These are phyloP conservation scores for Talpa occidentalis DNA, from an alignment of 2,113 vertebrate genomes.

Conservation along the genomic window DNA sequence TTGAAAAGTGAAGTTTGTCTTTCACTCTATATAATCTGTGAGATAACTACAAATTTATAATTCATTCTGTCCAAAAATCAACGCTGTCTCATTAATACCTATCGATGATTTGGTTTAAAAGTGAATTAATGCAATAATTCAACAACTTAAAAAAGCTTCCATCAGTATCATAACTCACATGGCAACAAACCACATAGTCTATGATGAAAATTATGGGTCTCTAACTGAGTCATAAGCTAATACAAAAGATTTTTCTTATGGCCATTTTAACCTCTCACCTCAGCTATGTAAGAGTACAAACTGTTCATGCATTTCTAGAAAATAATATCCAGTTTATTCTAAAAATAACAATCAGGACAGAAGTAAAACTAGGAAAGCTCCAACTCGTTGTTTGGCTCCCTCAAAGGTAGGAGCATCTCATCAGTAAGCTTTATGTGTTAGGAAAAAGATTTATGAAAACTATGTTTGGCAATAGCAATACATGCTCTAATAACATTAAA, in stretches of 20 bases:
- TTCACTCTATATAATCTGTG: background rate
- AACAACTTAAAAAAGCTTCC: background rate
- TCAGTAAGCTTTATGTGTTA: background rate
- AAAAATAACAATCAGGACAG: conserved; percentile 53
- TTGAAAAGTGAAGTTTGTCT: background rate
- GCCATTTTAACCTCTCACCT: background rate
- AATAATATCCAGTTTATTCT: conserved; percentile 7
- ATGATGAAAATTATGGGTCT: background rate
- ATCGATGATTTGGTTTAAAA: background rate
- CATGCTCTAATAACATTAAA: background rate
- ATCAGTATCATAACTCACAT: background rate
- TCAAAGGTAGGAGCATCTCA: background rate
- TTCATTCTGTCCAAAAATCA: background rate
- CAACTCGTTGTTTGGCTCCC: background rate
- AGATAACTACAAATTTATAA: background rate
- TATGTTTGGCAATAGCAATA: background rate
- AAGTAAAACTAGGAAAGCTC: conserved; percentile 15
- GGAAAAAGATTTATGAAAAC: background rate
- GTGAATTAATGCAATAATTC: background rate
- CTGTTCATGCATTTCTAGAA: background rate
- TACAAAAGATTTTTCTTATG: background rate
- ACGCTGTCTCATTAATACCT: background rate
- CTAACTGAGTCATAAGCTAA: conserved; percentile 3
- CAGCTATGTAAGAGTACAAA: background rate
- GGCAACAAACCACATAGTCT: background rate